Conservation (phyloP, 2,797 vertebrate species). For the Merluccius polli region DNA sequence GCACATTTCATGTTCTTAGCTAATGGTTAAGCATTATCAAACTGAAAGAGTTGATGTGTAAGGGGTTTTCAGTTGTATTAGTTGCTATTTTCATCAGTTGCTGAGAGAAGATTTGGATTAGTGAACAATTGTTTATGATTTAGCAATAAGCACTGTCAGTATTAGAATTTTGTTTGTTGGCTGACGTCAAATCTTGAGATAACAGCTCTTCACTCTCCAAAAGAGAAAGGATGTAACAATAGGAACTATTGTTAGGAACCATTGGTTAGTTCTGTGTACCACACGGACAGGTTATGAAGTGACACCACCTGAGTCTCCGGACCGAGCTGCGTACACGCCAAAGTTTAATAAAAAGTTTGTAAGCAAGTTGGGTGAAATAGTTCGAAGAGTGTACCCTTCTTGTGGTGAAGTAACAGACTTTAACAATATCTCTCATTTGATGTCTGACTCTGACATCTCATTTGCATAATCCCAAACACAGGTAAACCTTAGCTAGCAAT, state of each 20-base stretch:
- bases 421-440: too few species aligned
- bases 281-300: not conserved
- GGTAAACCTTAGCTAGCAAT: too few species aligned
- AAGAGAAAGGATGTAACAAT: slow-evolving; percentile 7
- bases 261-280: not conserved
- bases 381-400: not conserved
- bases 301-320: not conserved
- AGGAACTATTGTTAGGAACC: not conserved
- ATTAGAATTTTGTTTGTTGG: too few species aligned
- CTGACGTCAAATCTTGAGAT: too few species aligned
- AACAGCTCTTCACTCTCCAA: not conserved
- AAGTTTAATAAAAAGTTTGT: not conserved
- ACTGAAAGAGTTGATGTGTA: not conserved
- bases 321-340: not conserved
- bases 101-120: too few species aligned
- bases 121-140: too few species aligned
- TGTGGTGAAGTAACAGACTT: not conserved
- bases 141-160: too few species aligned
- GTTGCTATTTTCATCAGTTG: not conserved
- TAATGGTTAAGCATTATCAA: too few species aligned
- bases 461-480: too few species aligned
- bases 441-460: too few species aligned
- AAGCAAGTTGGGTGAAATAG: not conserved
- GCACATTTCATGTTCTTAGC: too few species aligned
- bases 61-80: not conserved